Evolutionary conservation across 2,888 invertebrate genomes (phyloP), one percentile per base, ranked within the genome.

Genomic region (Drosophila bunnanda): DNA sequence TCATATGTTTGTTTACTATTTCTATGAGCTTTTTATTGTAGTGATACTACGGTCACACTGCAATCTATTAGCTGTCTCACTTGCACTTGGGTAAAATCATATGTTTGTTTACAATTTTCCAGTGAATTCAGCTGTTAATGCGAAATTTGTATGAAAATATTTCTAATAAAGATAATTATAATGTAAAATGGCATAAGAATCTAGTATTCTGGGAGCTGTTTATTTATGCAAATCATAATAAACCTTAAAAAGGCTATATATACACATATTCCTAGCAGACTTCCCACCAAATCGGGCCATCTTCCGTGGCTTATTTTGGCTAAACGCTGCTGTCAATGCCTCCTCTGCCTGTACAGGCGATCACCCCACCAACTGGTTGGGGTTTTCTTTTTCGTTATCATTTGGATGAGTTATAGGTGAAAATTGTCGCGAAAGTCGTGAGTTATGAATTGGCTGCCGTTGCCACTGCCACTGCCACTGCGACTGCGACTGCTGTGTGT

Each of bases 361-460:
- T 30, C 62, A 46, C 32, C 65, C 64, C 30, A 28, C 46, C 56
- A 83, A 83, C 87, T 44, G 61, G 80, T 83, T 32, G 32, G 52
- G 48, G 67, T 74, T 71, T 76, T 78, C 62, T 79, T 82, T 80
- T 78, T 72, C 71, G 88, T 78, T 85, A 85, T 80, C 82, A 77
- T 85, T 84, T 78, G 72, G 82, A 85, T 84, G 85, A 84, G 76
- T 80, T 84, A 88, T 84, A 75, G 88, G 88, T 88, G 88, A 84
- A 84, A 84, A 84, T 88, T 84, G 84, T 85, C 88, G 85, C 84
- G 82, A 88, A 84, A 84, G 84, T 85, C 79, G 85, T 84, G 88
- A 84, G 82, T 85, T 84, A 85, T 85, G 85, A 78, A 77, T 79
- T 60, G 75, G 76, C 65, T 65, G 65, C 43, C 44, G 60, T 1